phyloP scores from a whole-genome alignment of 2,888 invertebrate species.

The Carterocephalus palaemon region DNA sequence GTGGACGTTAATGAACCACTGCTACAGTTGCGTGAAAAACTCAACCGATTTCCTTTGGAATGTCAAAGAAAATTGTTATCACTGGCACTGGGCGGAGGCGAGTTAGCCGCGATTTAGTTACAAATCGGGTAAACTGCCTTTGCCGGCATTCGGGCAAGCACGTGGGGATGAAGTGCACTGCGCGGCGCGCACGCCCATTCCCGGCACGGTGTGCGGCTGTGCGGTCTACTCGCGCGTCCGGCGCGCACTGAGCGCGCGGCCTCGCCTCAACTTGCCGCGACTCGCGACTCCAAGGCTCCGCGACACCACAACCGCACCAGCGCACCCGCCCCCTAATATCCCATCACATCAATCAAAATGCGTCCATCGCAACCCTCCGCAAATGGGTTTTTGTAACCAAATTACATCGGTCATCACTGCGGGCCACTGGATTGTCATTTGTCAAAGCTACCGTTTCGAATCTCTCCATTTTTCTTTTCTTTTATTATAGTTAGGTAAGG shows the following conservation, averaged over 20 bases:
- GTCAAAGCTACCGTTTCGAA: constrained; percentile 12
- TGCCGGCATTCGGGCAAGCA: constrained; percentile 46
- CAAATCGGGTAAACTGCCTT: constrained; percentile 48
- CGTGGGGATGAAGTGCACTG: constrained; percentile 32
- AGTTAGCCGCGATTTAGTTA: constrained; percentile 46
- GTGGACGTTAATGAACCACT: constrained; percentile 18
- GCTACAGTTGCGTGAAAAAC: constrained; percentile 24
- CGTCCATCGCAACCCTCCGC: constrained; percentile 30
- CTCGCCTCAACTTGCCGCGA: constrained; percentile 39
- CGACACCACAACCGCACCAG: constrained; percentile 11
- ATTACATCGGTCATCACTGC: constrained; percentile 21
- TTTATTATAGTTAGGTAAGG: too few relatives aligned
- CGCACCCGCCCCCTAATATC: constrained; percentile 34
- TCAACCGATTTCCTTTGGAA: constrained; percentile 43
- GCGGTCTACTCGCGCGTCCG: constrained; percentile 66
- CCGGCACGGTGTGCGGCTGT: constrained; percentile 43
- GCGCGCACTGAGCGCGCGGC: constrained; percentile 60
- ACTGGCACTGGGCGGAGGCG: constrained; percentile 38
- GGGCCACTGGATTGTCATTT: constrained; percentile 21
- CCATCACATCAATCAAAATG: constrained; percentile 39
- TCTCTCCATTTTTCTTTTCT: constrained; percentile 13
- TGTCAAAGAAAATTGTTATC: constrained; percentile 45
- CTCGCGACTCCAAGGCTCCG: constrained; percentile 19
- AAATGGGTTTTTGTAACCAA: constrained; percentile 23
- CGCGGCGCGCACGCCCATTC: constrained; percentile 48